Evolutionary conservation across 1,140 invertebrate genomes (phyloP), one percentile per base, ranked within the genome.

Genomic region (Tetraneura akinire): DNA sequence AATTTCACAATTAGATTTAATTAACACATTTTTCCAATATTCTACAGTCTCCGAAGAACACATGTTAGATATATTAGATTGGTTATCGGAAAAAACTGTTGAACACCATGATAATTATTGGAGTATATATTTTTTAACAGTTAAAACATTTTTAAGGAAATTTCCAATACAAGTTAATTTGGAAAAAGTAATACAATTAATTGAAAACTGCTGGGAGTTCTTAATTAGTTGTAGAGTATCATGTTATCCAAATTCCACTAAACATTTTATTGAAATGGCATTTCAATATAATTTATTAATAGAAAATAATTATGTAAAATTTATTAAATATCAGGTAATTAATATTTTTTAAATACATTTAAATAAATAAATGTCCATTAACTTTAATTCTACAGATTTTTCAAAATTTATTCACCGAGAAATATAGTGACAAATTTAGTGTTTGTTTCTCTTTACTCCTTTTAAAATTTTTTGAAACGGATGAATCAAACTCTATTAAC

Each of bases 401-500:
- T 3, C n/a, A 60, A 47, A 55, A 42, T n/a, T 32, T 78, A 23
- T 62, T 78, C 4, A 60, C 74, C 5, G 53, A 60, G 4, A 57
- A 78, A 29, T 78, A 47, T 9, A 37, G 74, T 18, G 21, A 78
- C 26, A 57, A 78, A 45, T 78, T 78, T 78, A 45, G 42, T 78
- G 74, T 78, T 78, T 62, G 74, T 62, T 78, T 78, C 9, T 78
- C 55, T 18, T 71, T 71, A 71, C 23, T 49, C 29, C 45, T 71
- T n/a, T 16, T 71, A 11, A 10, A 51, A n/a, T 71, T 49, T 71
- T 51, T 71, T n/a, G 23, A 49, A 18, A 23, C n/a, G n/a, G 9
- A 70, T 10, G 23, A 6, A n/a, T n/a, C 68, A 29, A 62, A 62
- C 4, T 1, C 32, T 14, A 26, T 70, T n/a, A 71, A 51, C 2